Conservation (phyloP, 2,113 vertebrate genomes). For the Sinocyclocheilus maitianheensis region DNA sequence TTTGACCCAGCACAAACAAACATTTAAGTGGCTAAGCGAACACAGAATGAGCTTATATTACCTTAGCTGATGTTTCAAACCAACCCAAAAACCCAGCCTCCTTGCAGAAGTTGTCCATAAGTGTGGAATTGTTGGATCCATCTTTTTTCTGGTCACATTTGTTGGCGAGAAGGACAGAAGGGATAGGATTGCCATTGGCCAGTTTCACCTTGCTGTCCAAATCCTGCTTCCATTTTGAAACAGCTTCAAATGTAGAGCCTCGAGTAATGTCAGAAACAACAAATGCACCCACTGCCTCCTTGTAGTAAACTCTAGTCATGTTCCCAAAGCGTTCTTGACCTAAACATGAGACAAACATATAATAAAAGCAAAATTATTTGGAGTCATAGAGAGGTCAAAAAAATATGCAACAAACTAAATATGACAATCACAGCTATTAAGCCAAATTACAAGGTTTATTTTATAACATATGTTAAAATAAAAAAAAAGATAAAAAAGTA, state of each 20-base stretch:
- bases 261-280: conserved; percentile 95
- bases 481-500: too few relatives aligned
- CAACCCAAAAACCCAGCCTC: conserved; percentile 93
- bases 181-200: conserved; percentile 89
- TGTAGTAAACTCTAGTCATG: conserved; percentile 99
- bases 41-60: conserved; percentile 53
- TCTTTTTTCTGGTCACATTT: conserved; percentile 97
- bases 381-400: not conserved
- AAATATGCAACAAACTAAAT: too few relatives aligned
- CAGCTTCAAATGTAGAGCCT: conserved; percentile 93
- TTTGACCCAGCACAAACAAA: not conserved
- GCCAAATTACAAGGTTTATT: not conserved
- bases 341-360: conserved; percentile 56
- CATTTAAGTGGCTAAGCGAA: not conserved
- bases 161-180: conserved; percentile 93
- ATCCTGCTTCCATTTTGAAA: conserved; percentile 97
- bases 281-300: conserved; percentile 95
- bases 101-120: conserved; percentile 95
- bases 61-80: conserved; percentile 99
- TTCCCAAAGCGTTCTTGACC: conserved; percentile 98
- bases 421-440: too few relatives aligned
- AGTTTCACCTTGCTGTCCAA: conserved; percentile 96
- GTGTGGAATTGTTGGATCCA: conserved; percentile 70
- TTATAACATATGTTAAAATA: not conserved
- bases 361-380: not conserved